Percentiles rank a stretch among this genome's conserved stretches.
phyloP scores from a whole-genome alignment of 2,797 vertebrate species.

The Muscicapa striata region DNA sequence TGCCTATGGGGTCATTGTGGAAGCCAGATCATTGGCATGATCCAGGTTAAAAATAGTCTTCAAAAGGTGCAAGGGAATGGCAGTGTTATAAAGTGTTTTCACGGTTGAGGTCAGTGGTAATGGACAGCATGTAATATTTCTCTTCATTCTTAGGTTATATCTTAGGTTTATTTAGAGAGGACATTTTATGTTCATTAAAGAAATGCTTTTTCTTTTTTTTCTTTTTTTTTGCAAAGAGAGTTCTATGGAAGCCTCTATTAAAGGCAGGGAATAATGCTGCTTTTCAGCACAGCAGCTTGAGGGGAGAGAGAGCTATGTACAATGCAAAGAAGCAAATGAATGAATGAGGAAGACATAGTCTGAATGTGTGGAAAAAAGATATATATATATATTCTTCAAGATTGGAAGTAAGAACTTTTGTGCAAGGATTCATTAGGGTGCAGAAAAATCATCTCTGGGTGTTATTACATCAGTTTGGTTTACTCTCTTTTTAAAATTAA shows the following conservation, averaged over 20 bases:
- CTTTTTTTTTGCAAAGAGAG: background rate
- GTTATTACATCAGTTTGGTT: background rate
- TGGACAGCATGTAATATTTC: background rate
- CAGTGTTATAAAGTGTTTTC: background rate
- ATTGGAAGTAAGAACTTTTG: background rate
- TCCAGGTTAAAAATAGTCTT: background rate
- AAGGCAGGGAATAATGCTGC: background rate
- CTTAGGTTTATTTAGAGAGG: background rate
- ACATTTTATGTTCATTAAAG: background rate
- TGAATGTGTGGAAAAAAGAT: background rate
- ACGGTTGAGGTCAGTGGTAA: background rate
- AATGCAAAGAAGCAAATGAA: background rate
- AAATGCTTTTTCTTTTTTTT: rapidly evolving
- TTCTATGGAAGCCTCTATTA: background rate
- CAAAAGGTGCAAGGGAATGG: background rate
- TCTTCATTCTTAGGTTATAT: background rate
- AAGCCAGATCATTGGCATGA: background rate
- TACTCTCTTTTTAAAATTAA: background rate
- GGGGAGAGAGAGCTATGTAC: background rate
- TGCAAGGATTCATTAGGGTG: background rate
- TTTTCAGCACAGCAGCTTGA: background rate
- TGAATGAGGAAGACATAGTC: background rate
- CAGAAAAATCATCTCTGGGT: background rate
- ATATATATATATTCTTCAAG: background rate
- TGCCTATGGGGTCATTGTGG: background rate